These are phyloP conservation scores for Noctilio leporinus DNA, from an alignment of 2,113 vertebrate genomes.

Conservation along the genomic window DNA sequence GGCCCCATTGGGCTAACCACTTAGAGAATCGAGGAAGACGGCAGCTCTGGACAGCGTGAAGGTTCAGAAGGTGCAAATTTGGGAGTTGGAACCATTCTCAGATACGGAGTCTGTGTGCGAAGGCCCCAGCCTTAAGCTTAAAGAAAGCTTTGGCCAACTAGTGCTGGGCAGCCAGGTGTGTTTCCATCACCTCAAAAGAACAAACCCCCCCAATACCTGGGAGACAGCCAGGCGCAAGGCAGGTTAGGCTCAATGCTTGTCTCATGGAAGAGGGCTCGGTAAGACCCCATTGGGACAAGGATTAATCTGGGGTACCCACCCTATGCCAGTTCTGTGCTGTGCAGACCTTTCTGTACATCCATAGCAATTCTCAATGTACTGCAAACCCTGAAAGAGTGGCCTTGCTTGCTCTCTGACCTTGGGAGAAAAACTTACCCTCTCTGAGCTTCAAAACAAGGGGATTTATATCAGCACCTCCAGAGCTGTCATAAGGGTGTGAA, in stretches of 20 bases:
- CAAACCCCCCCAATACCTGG: rapidly evolving
- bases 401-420: not conserved
- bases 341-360: not conserved
- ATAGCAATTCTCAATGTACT: not conserved
- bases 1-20: rapidly evolving
- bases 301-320: too few relatives aligned
- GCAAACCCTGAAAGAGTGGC: not conserved
- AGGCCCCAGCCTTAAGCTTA: not conserved
- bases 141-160: not conserved
- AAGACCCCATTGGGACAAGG: rapidly evolving
- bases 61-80: not conserved
- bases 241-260: not conserved
- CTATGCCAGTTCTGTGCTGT: rapidly evolving
- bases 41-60: not conserved
- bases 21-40: not conserved
- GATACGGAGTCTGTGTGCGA: rapidly evolving
- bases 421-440: not conserved
- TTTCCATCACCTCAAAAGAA: not conserved
- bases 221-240: rapidly evolving
- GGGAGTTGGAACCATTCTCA: not conserved
- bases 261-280: not conserved
- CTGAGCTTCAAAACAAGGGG: not conserved
- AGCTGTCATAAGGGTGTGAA: not conserved
- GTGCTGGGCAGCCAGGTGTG: rapidly evolving
- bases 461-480: not conserved